Percentiles rank a stretch among this genome's conserved stretches.
These are phyloP conservation scores for Lutjanus campechanus DNA, from an alignment of 2,797 vertebrate species.

Conservation along the genomic window DNA sequence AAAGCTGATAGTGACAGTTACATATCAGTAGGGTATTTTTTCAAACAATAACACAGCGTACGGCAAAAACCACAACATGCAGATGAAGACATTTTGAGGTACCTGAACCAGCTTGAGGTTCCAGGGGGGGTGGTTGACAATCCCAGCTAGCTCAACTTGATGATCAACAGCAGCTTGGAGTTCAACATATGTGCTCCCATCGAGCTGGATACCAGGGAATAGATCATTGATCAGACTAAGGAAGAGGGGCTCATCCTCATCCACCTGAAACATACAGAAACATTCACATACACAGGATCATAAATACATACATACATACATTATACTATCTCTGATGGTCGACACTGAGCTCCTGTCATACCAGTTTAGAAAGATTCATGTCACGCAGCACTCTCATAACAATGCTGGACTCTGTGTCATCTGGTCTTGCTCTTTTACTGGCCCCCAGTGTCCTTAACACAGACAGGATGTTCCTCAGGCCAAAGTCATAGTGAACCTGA, in stretches of 20 bases:
- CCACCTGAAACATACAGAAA: slow-evolving; percentile 85
- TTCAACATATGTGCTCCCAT: slow-evolving; percentile 89
- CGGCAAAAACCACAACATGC: slow-evolving; percentile 2
- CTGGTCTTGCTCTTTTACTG: slow-evolving; percentile 89
- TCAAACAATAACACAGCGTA: neutral
- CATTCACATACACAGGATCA: neutral
- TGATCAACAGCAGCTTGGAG: slow-evolving; percentile 90
- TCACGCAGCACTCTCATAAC: slow-evolving; percentile 94
- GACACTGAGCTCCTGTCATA: slow-evolving; percentile 19
- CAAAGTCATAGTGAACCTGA: slow-evolving; percentile 96
- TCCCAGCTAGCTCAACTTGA: slow-evolving; percentile 89
- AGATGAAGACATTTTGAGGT: slow-evolving; percentile 1
- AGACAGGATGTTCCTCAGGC: slow-evolving; percentile 93
- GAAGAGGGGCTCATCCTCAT: slow-evolving; percentile 95
- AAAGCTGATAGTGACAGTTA: slow-evolving; percentile 75
- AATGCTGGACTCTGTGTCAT: slow-evolving; percentile 89
- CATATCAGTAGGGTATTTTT: neutral
- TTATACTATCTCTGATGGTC: neutral
- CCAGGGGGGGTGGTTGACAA: slow-evolving; percentile 93
- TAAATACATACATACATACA: neutral
- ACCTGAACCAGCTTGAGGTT: slow-evolving; percentile 88
- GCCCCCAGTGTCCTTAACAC: slow-evolving; percentile 92
- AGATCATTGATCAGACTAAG: slow-evolving; percentile 93
- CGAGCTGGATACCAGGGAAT: slow-evolving; percentile 92
- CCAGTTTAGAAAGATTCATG: slow-evolving; percentile 93